Evolutionary conservation across 2,113 vertebrate genomes (phyloP).

Genomic region (Corythornis cristatus): DNA sequence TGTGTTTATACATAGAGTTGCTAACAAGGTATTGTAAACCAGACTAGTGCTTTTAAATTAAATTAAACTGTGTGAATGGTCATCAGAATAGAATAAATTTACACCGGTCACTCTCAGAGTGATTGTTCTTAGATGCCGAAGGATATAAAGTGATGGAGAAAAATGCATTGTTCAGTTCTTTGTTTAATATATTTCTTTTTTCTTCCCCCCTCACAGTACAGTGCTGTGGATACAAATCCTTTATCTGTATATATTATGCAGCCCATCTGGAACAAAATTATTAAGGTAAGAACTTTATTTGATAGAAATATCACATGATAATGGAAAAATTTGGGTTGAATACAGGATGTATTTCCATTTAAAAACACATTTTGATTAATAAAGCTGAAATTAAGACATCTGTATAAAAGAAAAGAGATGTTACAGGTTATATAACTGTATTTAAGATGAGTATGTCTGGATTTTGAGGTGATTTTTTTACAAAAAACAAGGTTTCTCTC

Average conservation of each 20-base stretch:
- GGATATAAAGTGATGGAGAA: not conserved
- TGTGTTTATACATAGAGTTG: not conserved
- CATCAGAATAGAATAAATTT: not conserved
- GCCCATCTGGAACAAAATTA: constrained; percentile 72
- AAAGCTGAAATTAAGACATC: not conserved
- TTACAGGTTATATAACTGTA: not conserved
- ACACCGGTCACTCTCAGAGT: not conserved
- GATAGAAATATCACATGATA: not conserved
- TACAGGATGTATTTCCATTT: not conserved
- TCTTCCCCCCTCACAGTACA: constrained; percentile 51
- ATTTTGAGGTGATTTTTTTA: not conserved
- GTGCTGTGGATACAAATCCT: constrained; percentile 76
- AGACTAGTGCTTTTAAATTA: not conserved
- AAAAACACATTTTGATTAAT: not conserved
- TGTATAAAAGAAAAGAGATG: not conserved
- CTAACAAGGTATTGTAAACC: not conserved
- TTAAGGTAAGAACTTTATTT: constrained; percentile 63
- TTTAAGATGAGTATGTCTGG: not conserved
- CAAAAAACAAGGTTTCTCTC: not conserved
- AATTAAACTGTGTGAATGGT: not conserved
- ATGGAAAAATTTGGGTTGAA: not conserved
- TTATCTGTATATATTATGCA: constrained; percentile 76
- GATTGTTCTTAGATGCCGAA: not conserved
- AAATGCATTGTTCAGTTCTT: not conserved
- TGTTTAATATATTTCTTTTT: not conserved